Evolutionary conservation across 2,797 vertebrate species (phyloP), one percentile per base, ranked within the genome.

Genomic region (Sciurus vulgaris): DNA sequence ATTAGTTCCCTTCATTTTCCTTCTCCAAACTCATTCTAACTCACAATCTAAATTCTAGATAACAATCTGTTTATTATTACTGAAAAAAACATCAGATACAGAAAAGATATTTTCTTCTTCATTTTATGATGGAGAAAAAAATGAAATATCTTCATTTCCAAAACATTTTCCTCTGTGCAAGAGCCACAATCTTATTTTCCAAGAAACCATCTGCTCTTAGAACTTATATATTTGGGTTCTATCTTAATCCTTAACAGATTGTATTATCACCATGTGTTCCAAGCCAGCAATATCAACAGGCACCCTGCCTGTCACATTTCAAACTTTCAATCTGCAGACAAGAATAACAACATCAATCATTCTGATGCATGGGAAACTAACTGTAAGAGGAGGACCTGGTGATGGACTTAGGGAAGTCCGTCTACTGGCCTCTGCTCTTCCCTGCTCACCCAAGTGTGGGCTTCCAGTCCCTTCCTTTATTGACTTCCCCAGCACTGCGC

Each of bases 101-200:
- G 22, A 33, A 86, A 67, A 63, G n/a, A 38, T 7, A 44, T 44
- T 67, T 96, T 78, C 13, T 61, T 91, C 28, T 74, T 65, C 85
- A 56, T 44, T 85, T 91, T 95, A 22, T 72, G 61, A 47, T 77
- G 22, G 5, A 72, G 26, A 65, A 93, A 86, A 91, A 86, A 91
- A 56, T 22, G 5, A 69, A 87, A 44, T 33, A 72, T 51, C 2
- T 15, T 84, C 72, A 56, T 76, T 33, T 24, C 3, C 6, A 12
- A 44, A 70, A 63, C 2, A 70, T 44, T 81, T 97, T 84, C 28
- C 65, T 85, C 33, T 47, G 51, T n/a, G 35, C 1, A 70, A 67
- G 2, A 41, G 69, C 17, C 67, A 0, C 26, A 33, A 87, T 69
- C n/a, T 26, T 56, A 49, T 84, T 91, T 94, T 56, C 22, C 49